These are phyloP conservation scores for Drosophila sordidula DNA, from an alignment of 2,888 invertebrate genomes.

Conservation along the genomic window DNA sequence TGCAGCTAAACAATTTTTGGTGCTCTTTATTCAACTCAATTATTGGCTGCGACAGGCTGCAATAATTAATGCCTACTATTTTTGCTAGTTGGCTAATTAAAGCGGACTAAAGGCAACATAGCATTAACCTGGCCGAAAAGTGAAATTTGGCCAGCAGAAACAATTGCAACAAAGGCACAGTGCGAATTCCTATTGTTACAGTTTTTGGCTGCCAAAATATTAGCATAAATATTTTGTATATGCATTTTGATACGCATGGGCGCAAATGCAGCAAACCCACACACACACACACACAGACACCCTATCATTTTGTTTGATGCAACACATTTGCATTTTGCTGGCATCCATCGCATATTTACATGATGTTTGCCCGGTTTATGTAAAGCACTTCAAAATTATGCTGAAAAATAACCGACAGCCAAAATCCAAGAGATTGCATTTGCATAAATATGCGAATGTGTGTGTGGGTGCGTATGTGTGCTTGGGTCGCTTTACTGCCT, in stretches of 20 bases:
- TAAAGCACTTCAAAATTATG: conserved; percentile 39
- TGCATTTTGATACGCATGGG: conserved; percentile 50
- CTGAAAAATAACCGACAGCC: conserved; percentile 24
- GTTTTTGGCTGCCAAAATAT: conserved; percentile 60
- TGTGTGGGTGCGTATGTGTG: conserved; percentile 1
- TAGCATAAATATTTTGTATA: conserved; percentile 68
- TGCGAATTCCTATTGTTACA: conserved; percentile 32
- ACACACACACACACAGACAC: background rate
- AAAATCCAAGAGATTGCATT: conserved; percentile 27
- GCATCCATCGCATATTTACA: conserved; percentile 42
- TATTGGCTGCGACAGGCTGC: conserved; percentile 6
- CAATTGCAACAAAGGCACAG: conserved; percentile 2
- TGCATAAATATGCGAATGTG: conserved; percentile 5
- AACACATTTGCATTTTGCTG: conserved; percentile 41
- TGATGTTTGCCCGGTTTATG: conserved; percentile 27
- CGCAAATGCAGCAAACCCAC: conserved; percentile 15
- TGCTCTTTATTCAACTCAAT: conserved; percentile 7
- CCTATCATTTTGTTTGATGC: conserved; percentile 10
- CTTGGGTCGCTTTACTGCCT: conserved; percentile 9
- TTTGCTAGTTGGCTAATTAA: conserved; percentile 33
- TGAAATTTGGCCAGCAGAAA: conserved; percentile 24
- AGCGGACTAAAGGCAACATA: conserved; percentile 14
- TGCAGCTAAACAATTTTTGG: background rate
- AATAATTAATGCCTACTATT: conserved; percentile 25
- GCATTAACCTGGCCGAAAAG: conserved; percentile 9